Conservation (phyloP, 2,888 invertebrate genomes). For the Sarcophaga rosellei region DNA sequence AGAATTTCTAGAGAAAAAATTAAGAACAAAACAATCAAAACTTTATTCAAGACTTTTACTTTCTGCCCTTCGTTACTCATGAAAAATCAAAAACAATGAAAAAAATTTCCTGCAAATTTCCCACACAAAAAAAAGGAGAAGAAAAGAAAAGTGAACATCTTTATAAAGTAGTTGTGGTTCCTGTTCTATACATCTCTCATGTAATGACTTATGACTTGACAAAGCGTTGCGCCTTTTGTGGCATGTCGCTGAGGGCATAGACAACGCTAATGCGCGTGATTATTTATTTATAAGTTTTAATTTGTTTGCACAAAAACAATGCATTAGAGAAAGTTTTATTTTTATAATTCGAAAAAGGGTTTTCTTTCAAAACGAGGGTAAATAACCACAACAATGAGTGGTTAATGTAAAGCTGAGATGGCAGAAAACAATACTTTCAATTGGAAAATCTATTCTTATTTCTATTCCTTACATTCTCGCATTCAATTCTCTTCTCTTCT, state of each 20-base stretch:
- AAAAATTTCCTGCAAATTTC: background rate
- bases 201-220: conserved; percentile 51
- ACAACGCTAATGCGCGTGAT: conserved; percentile 5
- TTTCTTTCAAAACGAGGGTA: too few species aligned
- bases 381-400: too few species aligned
- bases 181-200: conserved; percentile 20
- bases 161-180: conserved; percentile 39
- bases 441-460: too few species aligned
- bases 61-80: too few species aligned
- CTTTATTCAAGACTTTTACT: too few species aligned
- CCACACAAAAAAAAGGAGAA: conserved; percentile 12
- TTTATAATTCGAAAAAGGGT: too few species aligned
- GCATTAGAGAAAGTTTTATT: too few species aligned
- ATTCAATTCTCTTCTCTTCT: too few species aligned
- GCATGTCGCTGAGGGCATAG: background rate
- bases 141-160: conserved; percentile 19
- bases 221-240: background rate
- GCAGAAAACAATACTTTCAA: too few species aligned
- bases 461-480: too few species aligned
- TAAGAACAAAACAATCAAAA: background rate
- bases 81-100: conserved; percentile 7
- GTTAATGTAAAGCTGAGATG: too few species aligned
- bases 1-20: conserved; percentile 41
- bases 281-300: conserved; percentile 63
- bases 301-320: conserved; percentile 58